phyloP scores from a whole-genome alignment of 2,888 invertebrate genomes.

The Odontothrips loti region DNA sequence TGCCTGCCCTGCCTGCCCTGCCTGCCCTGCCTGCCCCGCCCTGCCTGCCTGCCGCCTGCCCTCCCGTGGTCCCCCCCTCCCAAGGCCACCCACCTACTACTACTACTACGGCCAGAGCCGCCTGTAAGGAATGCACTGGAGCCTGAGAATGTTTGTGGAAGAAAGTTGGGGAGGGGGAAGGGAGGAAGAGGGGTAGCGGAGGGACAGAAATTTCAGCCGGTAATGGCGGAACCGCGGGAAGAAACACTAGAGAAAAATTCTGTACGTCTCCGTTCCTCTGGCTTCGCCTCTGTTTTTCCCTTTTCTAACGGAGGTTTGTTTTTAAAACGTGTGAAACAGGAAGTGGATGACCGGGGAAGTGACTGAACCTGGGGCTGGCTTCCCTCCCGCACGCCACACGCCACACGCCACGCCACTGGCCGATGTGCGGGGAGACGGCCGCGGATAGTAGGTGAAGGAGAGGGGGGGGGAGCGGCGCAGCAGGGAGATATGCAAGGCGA shows the following conservation, averaged over 20 bases:
- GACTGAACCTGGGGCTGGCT: no score
- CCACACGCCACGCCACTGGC: no score
- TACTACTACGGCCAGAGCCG: constrained; percentile 28
- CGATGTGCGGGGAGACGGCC: neutral
- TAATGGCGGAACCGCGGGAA: no score
- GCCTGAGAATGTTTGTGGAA: constrained; percentile 53
- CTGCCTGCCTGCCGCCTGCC: constrained; percentile 36
- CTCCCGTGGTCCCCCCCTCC: constrained; percentile 40
- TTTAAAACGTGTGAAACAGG: no score
- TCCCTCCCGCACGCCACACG: no score
- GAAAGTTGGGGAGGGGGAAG: constrained; percentile 48
- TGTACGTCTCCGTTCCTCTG: no score
- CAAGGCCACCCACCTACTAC: no score
- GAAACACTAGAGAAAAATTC: no score
- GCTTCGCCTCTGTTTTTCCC: no score
- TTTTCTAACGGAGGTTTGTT: no score
- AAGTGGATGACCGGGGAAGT: no score
- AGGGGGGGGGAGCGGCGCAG: neutral
- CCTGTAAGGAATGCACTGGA: constrained; percentile 45
- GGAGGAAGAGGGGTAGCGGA: neutral
- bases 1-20: no score
- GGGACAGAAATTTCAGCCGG: neutral
- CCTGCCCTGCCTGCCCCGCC: constrained; percentile 41
- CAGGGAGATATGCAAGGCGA: constrained; percentile 19
- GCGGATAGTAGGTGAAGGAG: neutral